These are phyloP conservation scores for Crocallis elinguaria DNA, from an alignment of 2,888 invertebrate species.

Conservation along the genomic window DNA sequence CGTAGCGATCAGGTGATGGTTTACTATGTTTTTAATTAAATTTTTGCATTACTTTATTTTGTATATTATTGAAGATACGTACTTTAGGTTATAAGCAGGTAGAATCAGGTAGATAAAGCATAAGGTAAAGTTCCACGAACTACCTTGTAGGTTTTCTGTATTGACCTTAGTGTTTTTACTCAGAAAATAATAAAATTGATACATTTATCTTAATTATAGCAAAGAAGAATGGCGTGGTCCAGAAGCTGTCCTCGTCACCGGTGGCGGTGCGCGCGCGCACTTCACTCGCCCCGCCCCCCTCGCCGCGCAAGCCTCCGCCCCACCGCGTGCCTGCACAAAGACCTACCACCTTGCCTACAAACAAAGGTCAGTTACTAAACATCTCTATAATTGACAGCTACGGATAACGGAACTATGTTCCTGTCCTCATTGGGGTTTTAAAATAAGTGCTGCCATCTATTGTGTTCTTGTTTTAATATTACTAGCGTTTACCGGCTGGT, in stretches of 20 bases:
- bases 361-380: constrained; percentile 61
- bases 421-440: constrained; percentile 1
- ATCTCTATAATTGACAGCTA: background rate
- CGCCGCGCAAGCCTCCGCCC: constrained; percentile 73
- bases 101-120: no score
- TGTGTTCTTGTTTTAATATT: background rate
- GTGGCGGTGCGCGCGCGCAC: constrained; percentile 73
- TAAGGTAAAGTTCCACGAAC: no score
- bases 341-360: constrained; percentile 73
- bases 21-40: no score
- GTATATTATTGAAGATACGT: no score
- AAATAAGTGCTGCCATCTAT: constrained; percentile 35
- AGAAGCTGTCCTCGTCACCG: constrained; percentile 75
- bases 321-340: constrained; percentile 69
- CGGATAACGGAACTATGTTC: background rate
- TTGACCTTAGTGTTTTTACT: no score
- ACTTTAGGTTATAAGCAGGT: no score
- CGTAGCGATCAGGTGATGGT: no score
- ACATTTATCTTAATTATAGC: no score
- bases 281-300: constrained; percentile 70
- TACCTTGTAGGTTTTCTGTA: no score
- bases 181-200: no score
- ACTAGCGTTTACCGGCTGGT: background rate
- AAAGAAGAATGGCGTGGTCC: constrained; percentile 81
- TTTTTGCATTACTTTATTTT: no score